Evolutionary conservation across 2,888 invertebrate genomes (phyloP), one percentile per base, ranked within the genome.

Genomic region (Aphidius colemani): DNA sequence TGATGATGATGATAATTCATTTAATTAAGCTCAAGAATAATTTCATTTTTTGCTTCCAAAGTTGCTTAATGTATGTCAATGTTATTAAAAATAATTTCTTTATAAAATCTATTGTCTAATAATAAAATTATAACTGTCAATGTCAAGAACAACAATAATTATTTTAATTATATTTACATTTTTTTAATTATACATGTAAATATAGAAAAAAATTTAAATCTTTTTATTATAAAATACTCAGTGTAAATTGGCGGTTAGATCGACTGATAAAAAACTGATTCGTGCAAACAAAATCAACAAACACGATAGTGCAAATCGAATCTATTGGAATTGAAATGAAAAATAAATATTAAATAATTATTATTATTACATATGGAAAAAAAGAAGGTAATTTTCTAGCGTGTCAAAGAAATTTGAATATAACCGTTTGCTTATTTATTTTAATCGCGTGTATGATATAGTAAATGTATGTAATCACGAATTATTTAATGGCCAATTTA

Each of bases 331-430:
- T 49, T 10, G 59, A 49, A 8, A 59, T 18, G 45, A 46, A 57
- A 18, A 51, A 13, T 43, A 43, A 8, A 55, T 55, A 9, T n/a
- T 30, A 57, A 44, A n/a, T 5, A 45, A n/a, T 30, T 43, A 39
- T 7, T 7, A 5, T 7, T 7, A 7, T 59, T 51, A 43, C 2
- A n/a, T 41, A 53, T 53, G 43, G 41, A 55, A 55, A 40, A n/a
- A 30, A 30, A 13, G n/a, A 10, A 59, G 56, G 61, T 48, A 60
- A 60, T 66, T 64, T 65, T 61, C 49, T 68, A 68, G 69, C 70
- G 67, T 70, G 70, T 61, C 55, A 53, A 64, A 65, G 50, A 56
- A 58, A 67, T 67, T 63, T 41, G 63, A 56, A 69, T 68, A 69
- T 69, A 63, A 59, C 58, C 57, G 61, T 61, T 53, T 46, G 58